Conservation (phyloP, 1,140 invertebrate species). For the Drosophila repletoides region DNA sequence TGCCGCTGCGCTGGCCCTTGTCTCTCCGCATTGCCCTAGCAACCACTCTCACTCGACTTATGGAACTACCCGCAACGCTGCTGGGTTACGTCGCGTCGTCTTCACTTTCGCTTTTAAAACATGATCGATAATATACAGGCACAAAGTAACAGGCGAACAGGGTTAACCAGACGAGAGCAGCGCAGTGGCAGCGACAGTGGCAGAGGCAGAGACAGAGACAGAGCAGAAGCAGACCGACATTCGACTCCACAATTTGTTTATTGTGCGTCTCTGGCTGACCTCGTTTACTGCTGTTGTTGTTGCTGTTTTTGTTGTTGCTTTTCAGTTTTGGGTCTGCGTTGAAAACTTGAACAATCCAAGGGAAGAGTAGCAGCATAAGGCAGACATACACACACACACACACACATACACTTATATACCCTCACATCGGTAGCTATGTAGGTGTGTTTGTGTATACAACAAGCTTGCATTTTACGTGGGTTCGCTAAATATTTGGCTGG, state of each 20-base stretch:
- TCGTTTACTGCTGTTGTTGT: constrained; percentile 42
- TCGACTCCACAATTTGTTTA: background rate
- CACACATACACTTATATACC: background rate
- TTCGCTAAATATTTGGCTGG: no score
- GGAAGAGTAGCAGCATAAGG: constrained; percentile 16
- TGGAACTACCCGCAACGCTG: background rate
- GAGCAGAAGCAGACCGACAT: constrained; percentile 9
- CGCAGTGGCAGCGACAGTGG: no score
- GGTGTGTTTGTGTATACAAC: no score
- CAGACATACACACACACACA: background rate
- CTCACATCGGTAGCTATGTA: no score
- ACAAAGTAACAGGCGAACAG: constrained; percentile 63
- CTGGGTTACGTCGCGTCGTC: constrained; percentile 19
- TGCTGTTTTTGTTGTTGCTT: constrained; percentile 35
- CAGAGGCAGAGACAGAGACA: no score
- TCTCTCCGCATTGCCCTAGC: background rate
- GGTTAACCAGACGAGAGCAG: no score
- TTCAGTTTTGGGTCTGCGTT: constrained; percentile 18
- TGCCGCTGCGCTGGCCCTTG: background rate
- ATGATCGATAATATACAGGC: constrained; percentile 76
- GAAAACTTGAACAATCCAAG: constrained; percentile 52
- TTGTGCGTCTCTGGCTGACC: constrained; percentile 41
- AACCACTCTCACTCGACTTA: background rate
- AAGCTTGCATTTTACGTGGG: no score
- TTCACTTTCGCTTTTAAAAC: constrained; percentile 72